Base-by-base conservation (phyloP, 2,888 invertebrate genomes). In the Pemphredon lugubris region DNA sequence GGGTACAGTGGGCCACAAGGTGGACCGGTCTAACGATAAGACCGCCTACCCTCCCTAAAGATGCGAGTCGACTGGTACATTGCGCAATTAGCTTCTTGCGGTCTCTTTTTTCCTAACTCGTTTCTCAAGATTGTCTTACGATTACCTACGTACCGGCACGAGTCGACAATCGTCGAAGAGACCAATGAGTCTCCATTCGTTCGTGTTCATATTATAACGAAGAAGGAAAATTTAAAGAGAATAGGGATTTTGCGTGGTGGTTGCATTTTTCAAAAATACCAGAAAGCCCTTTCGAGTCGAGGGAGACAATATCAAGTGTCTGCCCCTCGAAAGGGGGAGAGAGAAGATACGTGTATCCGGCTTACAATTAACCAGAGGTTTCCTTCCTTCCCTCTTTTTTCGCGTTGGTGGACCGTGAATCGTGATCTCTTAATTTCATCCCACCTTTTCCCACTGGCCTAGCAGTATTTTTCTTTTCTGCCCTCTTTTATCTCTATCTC, bases 51-150 rank as follows among this genome's bases (percentile, higher is more conserved):
- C 57, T 68, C 34, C 72, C 69, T 74, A 21, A 48, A 58, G 63
- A 23, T 37, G 42, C 18, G 32, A 23, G 61, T 40, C 44, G 58
- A 65, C 67, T 68, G 72, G 67, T 57, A 71, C 68, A 66, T 73
- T 69, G 79, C 79, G 66, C 79, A 79, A 79, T 79, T 79, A 79
- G 70, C 61, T 67, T 64, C 73, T 65, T 57, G 55, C 40, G 37
- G 45, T 60, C 53, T 59, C 61, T 67, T 59, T 50, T 54, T 67
- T 55, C 30, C 14, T 6, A 6, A 30, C 14, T 9, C 37, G 16
- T 50, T 30, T 11, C 23, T 16, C 42, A 26, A 26, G 16, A 44
- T 7, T 37, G 16, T 45, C 47, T 50, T 44, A 26, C 59, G 20
- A 34, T 16, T 26, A 44, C 34, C 50, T 55, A 53, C 47, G 61